phyloP scores from a whole-genome alignment of 2,113 vertebrate genomes.

The Pseudorhombus dupliciocellatus region DNA sequence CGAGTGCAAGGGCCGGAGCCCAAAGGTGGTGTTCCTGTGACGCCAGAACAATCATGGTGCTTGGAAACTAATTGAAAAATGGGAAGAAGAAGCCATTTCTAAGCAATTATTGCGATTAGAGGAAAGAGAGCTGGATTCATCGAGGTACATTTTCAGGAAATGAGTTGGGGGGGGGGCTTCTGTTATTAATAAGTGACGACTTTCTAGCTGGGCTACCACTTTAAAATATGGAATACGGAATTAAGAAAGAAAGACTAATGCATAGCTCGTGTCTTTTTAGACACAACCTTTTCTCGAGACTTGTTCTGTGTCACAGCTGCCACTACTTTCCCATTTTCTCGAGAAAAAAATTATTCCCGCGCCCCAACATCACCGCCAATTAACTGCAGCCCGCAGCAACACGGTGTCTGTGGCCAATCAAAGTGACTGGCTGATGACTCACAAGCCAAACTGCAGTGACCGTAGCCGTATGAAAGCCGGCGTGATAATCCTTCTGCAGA shows the following conservation, averaged over 20 bases:
- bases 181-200: not conserved
- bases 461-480: constrained; percentile 39
- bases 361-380: constrained; percentile 16
- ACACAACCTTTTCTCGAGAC: not conserved
- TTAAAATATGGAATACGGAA: too few relatives aligned
- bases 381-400: constrained; percentile 46
- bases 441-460: constrained; percentile 59
- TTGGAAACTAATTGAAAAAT: constrained; percentile 9
- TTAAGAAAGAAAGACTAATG: not conserved
- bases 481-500: constrained; percentile 49
- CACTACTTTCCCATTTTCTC: constrained; percentile 10
- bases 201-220: too few relatives aligned
- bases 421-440: constrained; percentile 67
- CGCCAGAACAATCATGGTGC: constrained; percentile 1
- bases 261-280: not conserved
- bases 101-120: not conserved
- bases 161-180: not conserved
- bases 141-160: not conserved
- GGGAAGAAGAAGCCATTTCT: too few relatives aligned
- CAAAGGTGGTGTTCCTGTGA: constrained; percentile 13
- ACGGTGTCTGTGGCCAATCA: constrained; percentile 61
- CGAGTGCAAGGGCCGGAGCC: constrained; percentile 13
- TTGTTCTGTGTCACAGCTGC: not conserved
- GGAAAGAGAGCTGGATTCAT: not conserved
- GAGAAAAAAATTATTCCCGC: not conserved